Percentiles rank a stretch among this genome's conserved stretches.
phyloP scores from a whole-genome alignment of 2,888 invertebrate species.

The Diarsia dahlii region DNA sequence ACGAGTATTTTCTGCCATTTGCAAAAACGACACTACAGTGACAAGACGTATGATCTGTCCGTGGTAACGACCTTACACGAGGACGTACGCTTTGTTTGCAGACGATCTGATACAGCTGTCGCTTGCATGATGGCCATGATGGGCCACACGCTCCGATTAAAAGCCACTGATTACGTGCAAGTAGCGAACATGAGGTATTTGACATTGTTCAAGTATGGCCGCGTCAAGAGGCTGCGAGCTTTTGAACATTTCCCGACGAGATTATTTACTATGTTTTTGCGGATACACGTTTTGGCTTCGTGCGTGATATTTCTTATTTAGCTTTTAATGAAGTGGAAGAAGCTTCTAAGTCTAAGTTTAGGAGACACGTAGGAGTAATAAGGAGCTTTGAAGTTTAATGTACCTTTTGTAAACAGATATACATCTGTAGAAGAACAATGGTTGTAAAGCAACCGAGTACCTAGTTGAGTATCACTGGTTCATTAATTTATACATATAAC shows the following conservation, averaged over 20 bases:
- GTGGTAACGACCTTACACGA: constrained; percentile 63
- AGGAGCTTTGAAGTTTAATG: background rate
- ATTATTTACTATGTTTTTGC: constrained; percentile 40
- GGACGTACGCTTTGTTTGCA: constrained; percentile 63
- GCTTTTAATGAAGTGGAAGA: constrained; percentile 36
- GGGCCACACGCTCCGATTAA: constrained; percentile 64
- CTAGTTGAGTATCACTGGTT: constrained; percentile 33
- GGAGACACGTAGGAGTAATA: background rate
- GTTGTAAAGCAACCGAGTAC: constrained; percentile 12
- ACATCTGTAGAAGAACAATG: constrained; percentile 9
- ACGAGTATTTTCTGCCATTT: constrained; percentile 30
- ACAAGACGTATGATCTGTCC: constrained; percentile 51
- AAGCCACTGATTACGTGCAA: constrained; percentile 65
- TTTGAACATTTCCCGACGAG: constrained; percentile 58
- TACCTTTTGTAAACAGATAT: constrained; percentile 2
- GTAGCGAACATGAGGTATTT: constrained; percentile 64
- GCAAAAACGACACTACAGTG: constrained; percentile 40
- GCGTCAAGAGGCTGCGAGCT: constrained; percentile 43
- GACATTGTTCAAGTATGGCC: constrained; percentile 61
- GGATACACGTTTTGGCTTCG: constrained; percentile 33
- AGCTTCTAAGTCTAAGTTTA: background rate
- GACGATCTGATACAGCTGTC: constrained; percentile 70
- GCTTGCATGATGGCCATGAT: constrained; percentile 59
- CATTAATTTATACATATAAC: constrained; percentile 35
- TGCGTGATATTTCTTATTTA: constrained; percentile 20